Base-by-base conservation (phyloP, 2,888 invertebrate species). In the Coenonympha glycerion region DNA sequence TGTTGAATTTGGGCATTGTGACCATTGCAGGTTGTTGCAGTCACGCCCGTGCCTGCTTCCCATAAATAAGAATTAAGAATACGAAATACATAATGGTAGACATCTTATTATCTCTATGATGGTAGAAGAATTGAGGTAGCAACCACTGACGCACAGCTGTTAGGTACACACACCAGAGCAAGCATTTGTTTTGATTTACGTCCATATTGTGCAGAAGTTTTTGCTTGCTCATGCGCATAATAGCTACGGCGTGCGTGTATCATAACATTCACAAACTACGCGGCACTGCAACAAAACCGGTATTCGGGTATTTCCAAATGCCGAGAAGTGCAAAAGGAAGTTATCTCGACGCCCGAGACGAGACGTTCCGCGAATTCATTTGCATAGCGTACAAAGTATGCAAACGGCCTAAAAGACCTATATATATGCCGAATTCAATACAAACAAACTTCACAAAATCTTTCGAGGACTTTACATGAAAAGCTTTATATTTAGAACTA, bases 291-390 rank as follows among this genome's bases (percentile, higher is more conserved):
- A 31, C 34, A 28, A 36, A 41, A 42, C 49, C 50, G 47, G 40
- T 26, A 41, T 28, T 40, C 52, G 62, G 82, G 77, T 66, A 76
- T 69, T 79, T 71, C 78, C 79, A 70, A 76, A 75, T 61, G 70
- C 64, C 63, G 59, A 62, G 60, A 60, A 64, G 58, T 62, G 63
- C 66, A 73, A 75, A 76, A 79, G 69, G 71, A 79, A 68, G 67
- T 62, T 57, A 63, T 66, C 63, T 63, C 13, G 58, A 55, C 47
- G 55, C 60, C 57, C 60, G 71, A 76, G 71, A 72, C 60, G 71
- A 76, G 71, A 72, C 71, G 68, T 82, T 83, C 81, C 56, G 60
- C 74, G 83, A 83, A 83, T 71, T 76, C 58, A 79, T 83, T 80
- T 76, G 69, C 79, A 81, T 79, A 73, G 63, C 69, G n/a, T n/a